These are phyloP conservation scores for Polypterus senegalus DNA, from an alignment of 2,113 vertebrate species.

Conservation along the genomic window DNA sequence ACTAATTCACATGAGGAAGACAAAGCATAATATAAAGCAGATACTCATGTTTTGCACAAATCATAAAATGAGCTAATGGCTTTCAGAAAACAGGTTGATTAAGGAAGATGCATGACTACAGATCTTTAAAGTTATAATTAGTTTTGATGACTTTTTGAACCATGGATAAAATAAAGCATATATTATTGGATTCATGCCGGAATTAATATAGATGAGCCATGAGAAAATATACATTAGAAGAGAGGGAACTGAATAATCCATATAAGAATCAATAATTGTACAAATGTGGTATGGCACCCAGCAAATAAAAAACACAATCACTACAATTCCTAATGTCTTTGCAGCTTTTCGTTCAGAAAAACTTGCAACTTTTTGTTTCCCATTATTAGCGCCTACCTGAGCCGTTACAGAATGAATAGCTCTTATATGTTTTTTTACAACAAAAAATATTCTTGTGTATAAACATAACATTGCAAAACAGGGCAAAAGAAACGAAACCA, in stretches of 20 bases:
- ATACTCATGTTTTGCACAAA: no score
- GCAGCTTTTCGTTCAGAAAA: neutral
- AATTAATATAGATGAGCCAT: conserved; percentile 11
- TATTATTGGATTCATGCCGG: conserved; percentile 6
- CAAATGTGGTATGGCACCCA: conserved; percentile 3
- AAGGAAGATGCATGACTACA: neutral
- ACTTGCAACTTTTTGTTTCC: neutral
- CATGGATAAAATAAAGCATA: conserved; percentile 3
- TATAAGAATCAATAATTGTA: conserved; percentile 3
- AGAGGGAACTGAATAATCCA: neutral
- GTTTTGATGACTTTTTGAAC: neutral
- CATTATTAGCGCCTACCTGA: neutral
- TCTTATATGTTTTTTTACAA: neutral
- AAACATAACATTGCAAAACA: neutral
- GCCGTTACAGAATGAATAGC: conserved; percentile 2
- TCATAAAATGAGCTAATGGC: no score
- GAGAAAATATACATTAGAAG: neutral
- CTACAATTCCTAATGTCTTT: conserved; percentile 6
- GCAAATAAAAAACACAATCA: conserved; percentile 1
- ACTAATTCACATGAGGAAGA: no score
- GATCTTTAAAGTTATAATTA: neutral
- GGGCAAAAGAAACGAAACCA: neutral
- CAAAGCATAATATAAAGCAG: no score
- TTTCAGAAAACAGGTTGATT: conserved; percentile 2
- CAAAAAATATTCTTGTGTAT: conserved; percentile 1